These are phyloP conservation scores for Tamias sibiricus DNA, from an alignment of 2,113 vertebrate genomes.

Conservation along the genomic window DNA sequence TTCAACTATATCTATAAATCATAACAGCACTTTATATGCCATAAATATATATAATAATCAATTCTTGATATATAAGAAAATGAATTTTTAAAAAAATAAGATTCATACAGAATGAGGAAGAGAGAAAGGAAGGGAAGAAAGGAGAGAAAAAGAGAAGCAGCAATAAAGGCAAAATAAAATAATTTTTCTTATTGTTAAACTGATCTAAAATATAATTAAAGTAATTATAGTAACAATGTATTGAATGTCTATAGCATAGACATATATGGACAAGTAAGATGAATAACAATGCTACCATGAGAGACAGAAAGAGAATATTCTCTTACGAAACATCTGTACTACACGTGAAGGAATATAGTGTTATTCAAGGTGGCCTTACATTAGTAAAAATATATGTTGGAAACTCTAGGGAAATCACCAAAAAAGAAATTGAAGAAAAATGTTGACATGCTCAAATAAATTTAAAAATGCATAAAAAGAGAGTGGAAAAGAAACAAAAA, in stretches of 20 bases:
- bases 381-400: background rate
- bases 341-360: background rate
- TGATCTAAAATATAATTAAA: conserved; percentile 1
- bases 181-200: background rate
- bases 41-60: background rate
- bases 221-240: background rate
- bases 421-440: background rate
- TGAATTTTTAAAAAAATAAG: background rate
- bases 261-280: background rate
- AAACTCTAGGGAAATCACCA: background rate
- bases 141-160: background rate
- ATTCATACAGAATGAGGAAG: background rate
- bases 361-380: background rate
- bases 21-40: background rate
- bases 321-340: background rate
- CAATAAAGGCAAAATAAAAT: background rate
- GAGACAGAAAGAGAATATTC: background rate
- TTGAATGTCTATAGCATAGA: background rate
- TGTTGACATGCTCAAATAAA: background rate
- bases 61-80: background rate
- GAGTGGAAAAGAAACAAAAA: background rate
- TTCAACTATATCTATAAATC: background rate
- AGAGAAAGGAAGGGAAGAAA: background rate
- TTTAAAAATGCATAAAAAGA: background rate
- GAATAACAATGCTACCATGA: background rate